Conservation (phyloP, 2,797 vertebrate species). For the Dicrostonyx torquatus region DNA sequence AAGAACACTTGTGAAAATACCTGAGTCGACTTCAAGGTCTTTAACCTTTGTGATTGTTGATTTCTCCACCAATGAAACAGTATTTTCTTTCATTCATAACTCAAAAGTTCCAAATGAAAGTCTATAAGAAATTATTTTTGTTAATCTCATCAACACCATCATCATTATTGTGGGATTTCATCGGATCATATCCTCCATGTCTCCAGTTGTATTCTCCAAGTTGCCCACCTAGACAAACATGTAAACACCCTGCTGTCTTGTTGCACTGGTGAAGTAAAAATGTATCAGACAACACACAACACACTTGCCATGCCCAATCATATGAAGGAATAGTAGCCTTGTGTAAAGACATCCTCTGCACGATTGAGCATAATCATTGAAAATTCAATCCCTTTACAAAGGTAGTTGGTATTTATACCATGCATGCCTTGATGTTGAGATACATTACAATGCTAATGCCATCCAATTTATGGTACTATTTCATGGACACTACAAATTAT, state of each 20-base stretch:
- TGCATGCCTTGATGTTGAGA: not conserved
- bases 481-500: not conserved
- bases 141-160: not conserved
- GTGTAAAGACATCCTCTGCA: too few relatives aligned
- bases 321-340: not conserved
- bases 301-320: slow-evolving; percentile 39
- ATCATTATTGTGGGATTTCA: not conserved
- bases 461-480: not conserved
- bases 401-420: not conserved
- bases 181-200: not conserved
- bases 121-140: not conserved
- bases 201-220: slow-evolving; percentile 28
- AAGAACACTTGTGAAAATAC: not conserved
- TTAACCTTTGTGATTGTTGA: slow-evolving; percentile 9
- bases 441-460: not conserved
- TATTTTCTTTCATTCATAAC: not conserved
- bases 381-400: not conserved
- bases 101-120: slow-evolving; percentile 19
- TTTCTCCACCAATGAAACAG: slow-evolving; percentile 4
- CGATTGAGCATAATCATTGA: not conserved
- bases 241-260: not conserved
- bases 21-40: not conserved
- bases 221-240: not conserved
- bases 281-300: not conserved
- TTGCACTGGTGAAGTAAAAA: slow-evolving; percentile 43